Evolutionary conservation across 2,888 invertebrate species (phyloP).

Genomic region (Idaea dimidiata): DNA sequence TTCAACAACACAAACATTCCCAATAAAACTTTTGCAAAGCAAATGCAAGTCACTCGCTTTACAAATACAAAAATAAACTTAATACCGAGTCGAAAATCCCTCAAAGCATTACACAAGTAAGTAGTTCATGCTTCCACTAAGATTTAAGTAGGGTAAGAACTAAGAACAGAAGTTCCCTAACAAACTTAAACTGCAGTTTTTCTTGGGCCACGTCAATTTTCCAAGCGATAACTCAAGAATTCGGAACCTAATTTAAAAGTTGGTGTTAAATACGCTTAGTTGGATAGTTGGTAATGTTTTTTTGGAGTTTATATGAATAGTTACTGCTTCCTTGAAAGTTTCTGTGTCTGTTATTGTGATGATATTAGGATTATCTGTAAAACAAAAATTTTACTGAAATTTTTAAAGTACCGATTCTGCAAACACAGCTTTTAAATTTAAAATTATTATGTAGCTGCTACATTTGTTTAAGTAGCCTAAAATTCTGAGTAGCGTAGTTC

Average conservation of each 20-base stretch:
- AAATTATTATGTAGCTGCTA: too few species aligned
- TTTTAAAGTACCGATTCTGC: too few species aligned
- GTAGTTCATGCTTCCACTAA: constrained; percentile 6
- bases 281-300: not conserved
- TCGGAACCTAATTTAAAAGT: constrained; percentile 57
- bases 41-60: constrained; percentile 6
- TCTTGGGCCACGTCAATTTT: constrained; percentile 46
- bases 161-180: constrained; percentile 7
- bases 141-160: constrained; percentile 6
- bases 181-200: constrained; percentile 28
- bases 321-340: too few species aligned
- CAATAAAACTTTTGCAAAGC: not conserved
- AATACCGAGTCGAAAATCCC: not conserved
- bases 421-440: too few species aligned
- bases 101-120: constrained; percentile 6
- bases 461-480: too few species aligned
- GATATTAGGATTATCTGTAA: too few species aligned
- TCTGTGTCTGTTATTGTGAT: too few species aligned
- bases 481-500: too few species aligned
- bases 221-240: constrained; percentile 51
- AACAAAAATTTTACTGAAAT: too few species aligned
- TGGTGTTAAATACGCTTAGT: constrained; percentile 22
- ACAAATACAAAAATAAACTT: constrained; percentile 6
- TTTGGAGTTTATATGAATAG: too few species aligned
- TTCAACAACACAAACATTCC: not conserved